Conservation (phyloP, 2,888 invertebrate species). For the Scaptomyza reducta region DNA sequence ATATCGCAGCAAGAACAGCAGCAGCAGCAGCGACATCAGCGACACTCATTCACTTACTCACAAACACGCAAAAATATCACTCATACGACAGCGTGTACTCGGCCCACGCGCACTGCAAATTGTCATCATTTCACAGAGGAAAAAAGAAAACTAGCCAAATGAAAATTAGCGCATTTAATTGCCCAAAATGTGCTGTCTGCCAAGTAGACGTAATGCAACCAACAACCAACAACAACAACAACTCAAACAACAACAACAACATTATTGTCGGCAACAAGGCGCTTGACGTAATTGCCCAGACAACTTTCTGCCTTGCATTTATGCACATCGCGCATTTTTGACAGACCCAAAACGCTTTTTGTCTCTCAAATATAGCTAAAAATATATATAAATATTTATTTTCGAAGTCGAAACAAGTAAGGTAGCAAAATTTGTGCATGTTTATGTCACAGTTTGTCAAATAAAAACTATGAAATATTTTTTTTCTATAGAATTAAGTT, state of each 20-base stretch:
- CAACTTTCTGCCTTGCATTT: slow-evolving; percentile 48
- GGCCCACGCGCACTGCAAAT: slow-evolving; percentile 72
- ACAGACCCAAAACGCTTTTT: slow-evolving; percentile 28
- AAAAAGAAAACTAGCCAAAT: slow-evolving; percentile 31
- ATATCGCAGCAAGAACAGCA: slow-evolving; percentile 63
- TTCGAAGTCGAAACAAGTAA: slow-evolving; percentile 1
- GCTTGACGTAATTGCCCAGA: slow-evolving; percentile 75
- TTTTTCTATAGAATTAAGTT: neutral
- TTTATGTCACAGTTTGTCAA: neutral
- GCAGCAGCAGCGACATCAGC: slow-evolving; percentile 16
- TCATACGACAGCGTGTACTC: slow-evolving; percentile 65
- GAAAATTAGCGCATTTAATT: slow-evolving; percentile 82
- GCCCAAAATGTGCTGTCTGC: slow-evolving; percentile 79
- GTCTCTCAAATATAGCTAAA: slow-evolving; percentile 13
- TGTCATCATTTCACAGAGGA: slow-evolving; percentile 56
- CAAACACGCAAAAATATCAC: slow-evolving; percentile 46
- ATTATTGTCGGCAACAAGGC: slow-evolving; percentile 55
- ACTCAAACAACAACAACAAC: slow-evolving; percentile 10
- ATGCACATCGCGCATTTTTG: slow-evolving; percentile 41
- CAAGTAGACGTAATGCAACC: slow-evolving; percentile 50
- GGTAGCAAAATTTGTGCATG: neutral
- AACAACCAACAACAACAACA: slow-evolving; percentile 26
- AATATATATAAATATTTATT: slow-evolving; percentile 3
- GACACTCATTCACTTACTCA: slow-evolving; percentile 31
- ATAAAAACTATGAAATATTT: no score